Percentiles rank a stretch among this genome's conserved stretches.
These are phyloP conservation scores for Xerus inauris DNA, from an alignment of 2,113 vertebrate species.

Conservation along the genomic window DNA sequence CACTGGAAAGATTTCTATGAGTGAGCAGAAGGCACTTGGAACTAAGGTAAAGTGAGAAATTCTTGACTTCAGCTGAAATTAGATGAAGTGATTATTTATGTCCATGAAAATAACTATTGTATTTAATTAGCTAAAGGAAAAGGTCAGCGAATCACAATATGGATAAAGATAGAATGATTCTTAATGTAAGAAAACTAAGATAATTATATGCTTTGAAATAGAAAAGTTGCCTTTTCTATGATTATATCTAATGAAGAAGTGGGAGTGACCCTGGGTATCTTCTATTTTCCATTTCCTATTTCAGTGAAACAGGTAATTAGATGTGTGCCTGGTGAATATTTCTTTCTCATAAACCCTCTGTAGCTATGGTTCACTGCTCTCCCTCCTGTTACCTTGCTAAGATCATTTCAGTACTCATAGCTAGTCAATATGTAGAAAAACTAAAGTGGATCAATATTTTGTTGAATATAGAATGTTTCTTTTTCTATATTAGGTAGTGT, in stretches of 20 bases:
- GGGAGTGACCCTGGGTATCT: not conserved
- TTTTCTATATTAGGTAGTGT: not conserved
- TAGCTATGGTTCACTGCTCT: not conserved
- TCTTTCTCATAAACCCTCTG: not conserved
- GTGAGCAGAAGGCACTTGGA: not conserved
- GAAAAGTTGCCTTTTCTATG: not conserved
- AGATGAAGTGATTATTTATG: not conserved
- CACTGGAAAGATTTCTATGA: not conserved
- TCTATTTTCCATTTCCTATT: not conserved
- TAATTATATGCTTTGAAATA: not conserved
- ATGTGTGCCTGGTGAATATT: fast-evolving
- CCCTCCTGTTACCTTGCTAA: not conserved
- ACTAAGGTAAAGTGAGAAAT: not conserved
- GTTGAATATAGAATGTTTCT: not conserved
- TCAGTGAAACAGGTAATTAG: not conserved
- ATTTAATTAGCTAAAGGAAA: not conserved
- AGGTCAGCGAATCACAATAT: not conserved
- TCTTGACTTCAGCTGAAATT: not conserved
- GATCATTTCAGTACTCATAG: not conserved
- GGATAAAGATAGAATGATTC: not conserved
- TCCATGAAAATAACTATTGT: not conserved
- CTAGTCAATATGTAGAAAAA: not conserved
- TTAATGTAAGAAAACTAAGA: not conserved
- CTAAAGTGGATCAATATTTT: not conserved
- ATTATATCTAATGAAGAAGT: not conserved